Base-by-base conservation (phyloP, 2,797 vertebrate genomes). In the Clarias laeviceps region DNA sequence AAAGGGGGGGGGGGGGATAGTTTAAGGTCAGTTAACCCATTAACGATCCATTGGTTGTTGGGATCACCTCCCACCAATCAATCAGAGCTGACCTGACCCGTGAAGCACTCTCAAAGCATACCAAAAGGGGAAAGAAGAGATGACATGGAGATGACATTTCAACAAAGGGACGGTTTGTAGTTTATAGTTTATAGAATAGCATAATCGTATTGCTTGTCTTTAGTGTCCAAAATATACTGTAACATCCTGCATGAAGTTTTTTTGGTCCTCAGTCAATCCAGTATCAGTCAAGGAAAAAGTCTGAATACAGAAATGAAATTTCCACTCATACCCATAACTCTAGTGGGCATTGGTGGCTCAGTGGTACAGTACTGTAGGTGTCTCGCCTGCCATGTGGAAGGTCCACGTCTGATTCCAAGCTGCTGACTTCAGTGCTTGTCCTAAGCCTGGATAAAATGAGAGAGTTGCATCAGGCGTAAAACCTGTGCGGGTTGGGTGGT, bases 11-110 rank as follows among this genome's bases (percentile, higher is more conserved):
- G 15, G 66, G 24, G 7, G n/a, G 78, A 66, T 32, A 59, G 17
- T 11, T 11, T 66, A 40, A 81, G 78, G 78, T 84, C 82, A 62
- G 20, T 81, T 87, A 84, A 68, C 50, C 70, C 78, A 76, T 84
- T 81, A 76, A 22, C 34, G 34, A 59, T 56, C 24, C 45, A 22
- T 56, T 78, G 61, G 57, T 37, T 61, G n/a, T 70, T 73, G 29
- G 56, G 59, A 40, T 70, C 24, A 18, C 50, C 12, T 1, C 34
- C 18, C 34, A 27, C 0, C n/a, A 5, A 80, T 50, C 57, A 0
- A 65, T 29, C 40, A 24, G n/a, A 20, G 69, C 27, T 56, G 12
- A 59, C 3, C 14, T 40, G 22, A 62, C 20, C 62, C 6, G 27
- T 2, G 1, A 64, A 8, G 59, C n/a, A 50, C 12, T 27, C 37